Evolutionary conservation across 2,797 vertebrate genomes (phyloP).

Genomic region (Brachymystax lenok): DNA sequence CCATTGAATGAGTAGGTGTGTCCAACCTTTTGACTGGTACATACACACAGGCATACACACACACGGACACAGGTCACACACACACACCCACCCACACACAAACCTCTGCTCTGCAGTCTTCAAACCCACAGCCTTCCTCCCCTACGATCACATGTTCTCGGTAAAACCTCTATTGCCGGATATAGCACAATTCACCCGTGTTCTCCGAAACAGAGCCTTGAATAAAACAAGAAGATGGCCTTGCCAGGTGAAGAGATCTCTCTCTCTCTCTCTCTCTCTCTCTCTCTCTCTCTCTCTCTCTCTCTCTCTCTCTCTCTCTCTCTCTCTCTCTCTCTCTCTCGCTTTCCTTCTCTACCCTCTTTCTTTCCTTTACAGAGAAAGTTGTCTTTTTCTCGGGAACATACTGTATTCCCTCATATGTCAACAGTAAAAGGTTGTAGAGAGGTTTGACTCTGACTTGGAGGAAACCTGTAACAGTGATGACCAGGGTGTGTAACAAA

Average conservation of each 20-base stretch:
- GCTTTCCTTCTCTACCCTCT: neutral
- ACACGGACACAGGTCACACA: no score
- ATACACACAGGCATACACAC: no score
- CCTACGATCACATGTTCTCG: neutral
- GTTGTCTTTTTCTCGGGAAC: neutral
- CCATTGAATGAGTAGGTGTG: no score
- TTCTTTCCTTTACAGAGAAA: neutral
- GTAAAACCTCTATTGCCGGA: neutral
- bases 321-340: neutral
- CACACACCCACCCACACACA: neutral
- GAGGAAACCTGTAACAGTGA: neutral
- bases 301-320: neutral
- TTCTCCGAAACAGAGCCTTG: neutral
- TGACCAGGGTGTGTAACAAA: neutral
- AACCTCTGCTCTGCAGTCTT: no score
- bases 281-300: neutral
- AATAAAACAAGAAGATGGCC: neutral
- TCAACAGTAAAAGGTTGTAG: neutral
- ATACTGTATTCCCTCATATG: neutral
- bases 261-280: neutral
- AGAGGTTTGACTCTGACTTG: neutral
- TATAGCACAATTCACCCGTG: neutral
- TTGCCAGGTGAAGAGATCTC: neutral
- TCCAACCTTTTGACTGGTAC: neutral
- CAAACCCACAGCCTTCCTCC: neutral